phyloP scores from a whole-genome alignment of 53 echinoderm and acorn worm species.

The Holothuria scabra region DNA sequence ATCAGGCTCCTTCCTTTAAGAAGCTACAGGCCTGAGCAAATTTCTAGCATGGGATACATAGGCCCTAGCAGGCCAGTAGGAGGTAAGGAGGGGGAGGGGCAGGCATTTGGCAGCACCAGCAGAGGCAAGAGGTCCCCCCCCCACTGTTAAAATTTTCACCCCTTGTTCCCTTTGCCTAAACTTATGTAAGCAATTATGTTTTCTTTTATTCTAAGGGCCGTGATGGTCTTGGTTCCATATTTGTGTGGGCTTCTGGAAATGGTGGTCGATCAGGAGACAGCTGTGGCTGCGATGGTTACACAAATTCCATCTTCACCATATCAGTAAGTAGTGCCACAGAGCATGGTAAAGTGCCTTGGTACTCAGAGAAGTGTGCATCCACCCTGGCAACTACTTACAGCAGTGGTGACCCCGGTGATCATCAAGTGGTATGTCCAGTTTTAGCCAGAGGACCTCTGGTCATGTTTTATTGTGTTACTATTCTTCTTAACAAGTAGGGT shows the following conservation, averaged over 20 bases:
- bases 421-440: constrained; percentile 80
- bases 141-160: too few relatives aligned
- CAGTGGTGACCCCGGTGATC: constrained; percentile 72
- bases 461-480: background rate
- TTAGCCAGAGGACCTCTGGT: too few relatives aligned
- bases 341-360: constrained; percentile 73
- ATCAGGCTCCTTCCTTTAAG: too few relatives aligned
- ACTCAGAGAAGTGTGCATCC: constrained; percentile 86
- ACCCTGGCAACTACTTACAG: constrained; percentile 91
- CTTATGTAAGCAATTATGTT: too few relatives aligned
- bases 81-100: too few relatives aligned
- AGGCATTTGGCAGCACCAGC: too few relatives aligned
- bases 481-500: background rate
- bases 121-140: too few relatives aligned
- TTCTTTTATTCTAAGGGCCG: constrained; percentile 68
- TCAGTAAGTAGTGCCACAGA: constrained; percentile 89
- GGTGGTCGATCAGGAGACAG: constrained; percentile 75
- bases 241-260: constrained; percentile 98
- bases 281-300: constrained; percentile 91
- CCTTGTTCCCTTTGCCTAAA: too few relatives aligned
- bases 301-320: constrained; percentile 90
- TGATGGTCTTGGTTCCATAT: constrained; percentile 81
- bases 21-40: too few relatives aligned
- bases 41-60: too few relatives aligned
- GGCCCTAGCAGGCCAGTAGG: too few relatives aligned